Evolutionary conservation across 2,113 vertebrate species (phyloP).

Genomic region (Eira barbara): DNA sequence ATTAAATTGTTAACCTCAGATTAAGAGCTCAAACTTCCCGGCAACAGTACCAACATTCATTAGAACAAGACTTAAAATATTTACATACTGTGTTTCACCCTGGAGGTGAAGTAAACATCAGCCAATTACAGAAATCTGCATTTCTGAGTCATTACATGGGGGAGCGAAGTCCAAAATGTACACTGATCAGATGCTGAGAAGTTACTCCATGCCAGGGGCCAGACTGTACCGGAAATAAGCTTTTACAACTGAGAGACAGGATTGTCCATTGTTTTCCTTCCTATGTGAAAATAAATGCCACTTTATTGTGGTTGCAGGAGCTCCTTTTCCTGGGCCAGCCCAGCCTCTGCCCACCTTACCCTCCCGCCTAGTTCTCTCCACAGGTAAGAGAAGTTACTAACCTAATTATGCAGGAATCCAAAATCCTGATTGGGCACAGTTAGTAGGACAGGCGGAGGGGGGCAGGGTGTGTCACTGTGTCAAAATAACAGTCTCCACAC

Average conservation of each 20-base stretch:
- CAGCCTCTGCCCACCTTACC: not conserved
- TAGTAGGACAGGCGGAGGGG: not conserved
- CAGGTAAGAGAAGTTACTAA: not conserved
- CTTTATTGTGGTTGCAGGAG: not conserved
- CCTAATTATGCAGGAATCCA: not conserved
- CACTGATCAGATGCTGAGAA: not conserved
- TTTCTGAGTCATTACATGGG: not conserved
- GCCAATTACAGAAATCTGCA: not conserved
- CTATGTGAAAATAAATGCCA: not conserved
- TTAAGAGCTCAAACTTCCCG: constrained; percentile 2
- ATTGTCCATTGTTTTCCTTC: not conserved
- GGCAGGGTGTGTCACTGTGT: not conserved
- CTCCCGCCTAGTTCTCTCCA: not conserved
- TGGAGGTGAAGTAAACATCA: not conserved
- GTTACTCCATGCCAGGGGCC: not conserved
- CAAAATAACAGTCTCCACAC: not conserved
- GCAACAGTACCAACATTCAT: constrained; percentile 30
- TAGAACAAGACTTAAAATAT: constrained; percentile 44
- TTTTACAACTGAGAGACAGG: not conserved
- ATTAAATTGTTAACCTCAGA: constrained; percentile 47
- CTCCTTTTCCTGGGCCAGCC: not conserved
- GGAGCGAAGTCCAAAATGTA: not conserved
- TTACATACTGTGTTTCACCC: not conserved
- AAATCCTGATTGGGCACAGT: not conserved
- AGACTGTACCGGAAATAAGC: not conserved